Evolutionary conservation across 2,888 invertebrate genomes (phyloP), one percentile per base, ranked within the genome.

Genomic region (Arge pagana): DNA sequence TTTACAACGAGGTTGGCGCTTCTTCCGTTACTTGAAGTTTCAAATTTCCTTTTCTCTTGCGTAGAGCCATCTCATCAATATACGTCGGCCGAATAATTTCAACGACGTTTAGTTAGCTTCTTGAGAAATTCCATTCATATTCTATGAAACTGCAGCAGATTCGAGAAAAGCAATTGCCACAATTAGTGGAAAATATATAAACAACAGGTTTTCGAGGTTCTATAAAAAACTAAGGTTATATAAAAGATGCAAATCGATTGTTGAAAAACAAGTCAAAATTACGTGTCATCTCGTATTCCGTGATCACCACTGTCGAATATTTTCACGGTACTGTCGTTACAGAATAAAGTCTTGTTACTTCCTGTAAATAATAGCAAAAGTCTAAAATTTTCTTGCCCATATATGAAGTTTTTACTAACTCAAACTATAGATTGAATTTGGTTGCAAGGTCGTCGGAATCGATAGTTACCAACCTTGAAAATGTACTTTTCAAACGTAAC

Each of bases 21-120:
- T 83, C 82, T 41, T 81, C 80, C 11, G 79, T 74, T 21, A 83
- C 78, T 59, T 78, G 75, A 16, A 82, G 71, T 67, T 78, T 82
- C 52, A 83, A 74, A 65, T 80, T 80, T 40, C 67, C 59, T 36
- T 70, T 71, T 56, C 71, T 69, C 54, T 67, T 66, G 54, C 70
- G 71, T 50, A 66, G 53, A 56, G 74, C 73, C 75, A 75, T 75
- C 40, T 21, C 24, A 19, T 42, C 35, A 35, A 35, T 35, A 21
- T 21, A 18, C 24, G 23, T 33, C 11, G 45, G 24, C 24, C 45
- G 35, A 23, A 33, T 10, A 35, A 45, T 35, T 33, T 11, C 13
- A 31, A 31, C 41, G 19, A 30, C 35, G 13, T 11, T 13, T 30
- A 15, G n/a, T 10, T 26, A 18, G 4, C 7, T 31, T 10, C 19